Conservation (phyloP, 2,888 invertebrate genomes). For the Heteromurus nitidus region DNA sequence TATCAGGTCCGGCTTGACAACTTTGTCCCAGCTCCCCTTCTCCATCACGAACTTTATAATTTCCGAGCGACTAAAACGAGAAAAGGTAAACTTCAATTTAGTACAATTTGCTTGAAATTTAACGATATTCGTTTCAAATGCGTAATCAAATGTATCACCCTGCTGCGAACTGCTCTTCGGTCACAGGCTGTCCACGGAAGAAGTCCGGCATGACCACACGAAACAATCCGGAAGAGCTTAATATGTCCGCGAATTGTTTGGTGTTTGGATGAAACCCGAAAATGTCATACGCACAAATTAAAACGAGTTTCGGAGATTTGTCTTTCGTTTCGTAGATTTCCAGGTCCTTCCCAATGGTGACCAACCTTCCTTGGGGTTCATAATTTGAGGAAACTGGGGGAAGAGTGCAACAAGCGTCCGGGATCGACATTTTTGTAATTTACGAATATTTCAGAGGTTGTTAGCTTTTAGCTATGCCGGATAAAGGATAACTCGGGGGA, state of each 20-base stretch:
- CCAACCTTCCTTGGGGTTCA: conserved; percentile 56
- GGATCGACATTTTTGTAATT: conserved; percentile 46
- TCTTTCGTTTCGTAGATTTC: conserved; percentile 68
- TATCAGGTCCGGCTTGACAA: conserved; percentile 61
- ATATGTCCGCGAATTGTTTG: conserved; percentile 66
- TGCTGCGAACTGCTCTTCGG: background rate
- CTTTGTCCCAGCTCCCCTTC: conserved; percentile 66
- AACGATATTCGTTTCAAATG: conserved; percentile 10
- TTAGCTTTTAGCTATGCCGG: no score
- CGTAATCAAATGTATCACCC: background rate
- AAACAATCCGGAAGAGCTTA: conserved; percentile 62
- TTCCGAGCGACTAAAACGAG: conserved; percentile 40
- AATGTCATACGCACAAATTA: conserved; percentile 70
- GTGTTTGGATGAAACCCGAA: conserved; percentile 67
- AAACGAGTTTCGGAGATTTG: conserved; percentile 29
- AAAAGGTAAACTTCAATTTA: background rate
- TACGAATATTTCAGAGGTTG: no score
- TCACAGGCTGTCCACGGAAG: conserved; percentile 58
- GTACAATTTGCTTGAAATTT: background rate
- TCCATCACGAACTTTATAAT: conserved; percentile 59
- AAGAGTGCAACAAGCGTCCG: conserved; percentile 67
- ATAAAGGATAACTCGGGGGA: no score
- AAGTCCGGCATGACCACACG: conserved; percentile 70
- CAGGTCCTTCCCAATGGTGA: conserved; percentile 62
- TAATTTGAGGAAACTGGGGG: conserved; percentile 71